Evolutionary conservation across 2,797 vertebrate species (phyloP), one percentile per base, ranked within the genome.

Genomic region (Sorex maritimensis): DNA sequence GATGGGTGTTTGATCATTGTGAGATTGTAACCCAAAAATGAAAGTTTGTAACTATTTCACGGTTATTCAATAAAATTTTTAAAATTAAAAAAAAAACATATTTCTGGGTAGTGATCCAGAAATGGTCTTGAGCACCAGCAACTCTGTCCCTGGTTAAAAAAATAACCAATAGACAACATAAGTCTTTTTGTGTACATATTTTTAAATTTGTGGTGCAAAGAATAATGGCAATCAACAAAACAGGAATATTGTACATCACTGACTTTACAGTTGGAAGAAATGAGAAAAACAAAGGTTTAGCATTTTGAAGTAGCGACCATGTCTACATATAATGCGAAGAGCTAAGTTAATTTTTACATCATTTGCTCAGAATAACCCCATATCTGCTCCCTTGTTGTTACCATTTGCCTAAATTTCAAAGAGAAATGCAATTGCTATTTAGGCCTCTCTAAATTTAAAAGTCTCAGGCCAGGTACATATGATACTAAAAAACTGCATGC

Each of bases 241-340:
- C 23, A 11, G 61, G 10, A 80, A 34, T 0, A 81, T 44, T 15
- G 14, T 55, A 7, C 44, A 34, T 67, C 46, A 49, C 28, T 44
- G 52, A 58, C 24, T 49, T 17, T 4, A 52, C 12, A 52, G n/a
- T 58, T 19, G 4, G 21, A 72, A 80, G 10, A 71, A 23, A 71
- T 69, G 14, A 10, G n/a, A 24, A 23, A n/a, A 44, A 75, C 49
- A 82, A 88, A 34, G 79, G n/a, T 5, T 14, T 6, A 89, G 65
- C 14, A 61, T 88, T 79, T 68, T 38, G 41, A 82, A 85, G 71
- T 46, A 44, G 58, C 30, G 73, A 75, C 2, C 19, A 61, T 87
- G 80, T 93, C 88, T 84, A 87, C 55, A 11, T 81, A 14, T 68
- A 92, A 90, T 82, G 52, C 81, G 41, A 92, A 88, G 21, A 89